Base-by-base conservation (phyloP, 2,888 invertebrate genomes). In the Dynastes maya region DNA sequence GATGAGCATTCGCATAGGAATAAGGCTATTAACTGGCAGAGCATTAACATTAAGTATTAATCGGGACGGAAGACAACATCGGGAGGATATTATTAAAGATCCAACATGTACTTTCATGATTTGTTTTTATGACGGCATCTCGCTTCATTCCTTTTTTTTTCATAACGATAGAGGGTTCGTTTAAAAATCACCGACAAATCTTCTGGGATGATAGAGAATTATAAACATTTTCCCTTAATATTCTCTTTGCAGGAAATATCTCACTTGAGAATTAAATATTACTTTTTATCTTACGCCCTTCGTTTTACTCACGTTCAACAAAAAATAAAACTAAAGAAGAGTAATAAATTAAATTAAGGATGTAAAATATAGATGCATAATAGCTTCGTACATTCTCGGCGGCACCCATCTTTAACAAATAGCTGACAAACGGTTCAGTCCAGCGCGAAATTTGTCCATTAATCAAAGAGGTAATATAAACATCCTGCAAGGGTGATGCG, bases 31-130 rank as follows among this genome's bases (percentile, higher is more conserved):
- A 85, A 84, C 81, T 80, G 82, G 81, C 80, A 82, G 80, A 82
- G 83, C 84, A 85, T 85, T 85, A 85, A 82, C 85, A 85, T 85
- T 84, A 85, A 85, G 84, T 85, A 85, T 85, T 85, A 85, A 85
- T 84, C 83, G 81, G 82, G 81, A 83, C 85, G 85, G 85, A 85
- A 85, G 84, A 83, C 83, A 82, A 83, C 81, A 81, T 83, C 82
- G 81, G 81, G 83, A 82, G 82, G 81, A 84, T 13, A 65, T 22
- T 81, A 84, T 85, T 84, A 84, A 80, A 81, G 82, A 82, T 79
- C 80, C 79, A 80, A 82, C 82, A 82, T 83, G 49, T 68, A 68
- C 27, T 22, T 67, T 22, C 67, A 45, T 67, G 67, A 67, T 67
- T 45, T 67, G 67, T 45, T 40, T 67, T 67, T 67, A 67, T 45